A percentile compares a stretch with the other conserved stretches of the same genome.
These are phyloP conservation scores for Festucalex cinctus DNA, from an alignment of 2,113 vertebrate species.

Conservation along the genomic window DNA sequence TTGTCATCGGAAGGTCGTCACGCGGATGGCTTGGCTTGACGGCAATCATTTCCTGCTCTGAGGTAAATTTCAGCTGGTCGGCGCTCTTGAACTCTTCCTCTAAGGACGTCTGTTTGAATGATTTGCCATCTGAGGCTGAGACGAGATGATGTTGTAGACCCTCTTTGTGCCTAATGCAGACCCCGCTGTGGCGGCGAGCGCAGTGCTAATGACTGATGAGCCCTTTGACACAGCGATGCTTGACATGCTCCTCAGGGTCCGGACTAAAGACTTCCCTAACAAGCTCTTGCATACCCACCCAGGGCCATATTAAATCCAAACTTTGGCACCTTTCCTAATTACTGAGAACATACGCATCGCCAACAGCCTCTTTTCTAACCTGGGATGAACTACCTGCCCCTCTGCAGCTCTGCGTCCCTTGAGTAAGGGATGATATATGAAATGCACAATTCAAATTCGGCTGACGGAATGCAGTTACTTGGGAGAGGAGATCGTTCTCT, in stretches of 20 bases:
- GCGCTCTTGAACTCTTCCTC: slow-evolving; percentile 16
- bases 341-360: slow-evolving; percentile 61
- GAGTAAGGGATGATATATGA: slow-evolving; percentile 67
- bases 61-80: slow-evolving; percentile 21
- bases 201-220: slow-evolving; percentile 69
- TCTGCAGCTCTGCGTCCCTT: slow-evolving; percentile 49
- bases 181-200: slow-evolving; percentile 40
- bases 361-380: slow-evolving; percentile 60
- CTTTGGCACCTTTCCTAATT: slow-evolving; percentile 74
- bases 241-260: slow-evolving; percentile 64
- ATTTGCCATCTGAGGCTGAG: slow-evolving; percentile 29
- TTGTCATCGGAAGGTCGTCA: not conserved
- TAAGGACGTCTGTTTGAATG: slow-evolving; percentile 25
- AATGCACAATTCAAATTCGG: slow-evolving; percentile 71
- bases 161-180: slow-evolving; percentile 33
- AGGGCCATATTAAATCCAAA: slow-evolving; percentile 71
- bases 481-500: slow-evolving; percentile 44
- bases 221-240: slow-evolving; percentile 66
- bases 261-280: slow-evolving; percentile 70
- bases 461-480: slow-evolving; percentile 65
- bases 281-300: slow-evolving; percentile 60
- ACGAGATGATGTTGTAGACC: slow-evolving; percentile 45
- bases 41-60: slow-evolving; percentile 19
- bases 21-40: slow-evolving; percentile 4
- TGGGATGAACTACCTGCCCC: slow-evolving; percentile 54